Conservation (phyloP, 35 echinoderm and acorn worm genomes). For the Lytechinus variegatus region DNA sequence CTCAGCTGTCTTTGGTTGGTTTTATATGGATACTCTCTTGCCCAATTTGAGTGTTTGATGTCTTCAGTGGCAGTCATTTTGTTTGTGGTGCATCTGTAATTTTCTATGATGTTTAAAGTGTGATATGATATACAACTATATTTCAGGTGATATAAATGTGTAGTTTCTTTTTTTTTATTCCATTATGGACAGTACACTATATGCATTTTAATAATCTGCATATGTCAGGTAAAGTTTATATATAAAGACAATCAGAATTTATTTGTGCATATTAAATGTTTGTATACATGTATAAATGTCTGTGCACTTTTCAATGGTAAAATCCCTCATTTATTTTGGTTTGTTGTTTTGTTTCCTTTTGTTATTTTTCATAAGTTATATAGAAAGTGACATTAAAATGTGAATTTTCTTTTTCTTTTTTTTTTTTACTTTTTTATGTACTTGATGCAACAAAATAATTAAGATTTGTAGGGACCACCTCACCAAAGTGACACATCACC, state of each 20-base stretch:
- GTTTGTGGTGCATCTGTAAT: background rate
- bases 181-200: background rate
- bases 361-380: too few species aligned
- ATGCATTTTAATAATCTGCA: background rate
- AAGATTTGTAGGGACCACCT: too few species aligned
- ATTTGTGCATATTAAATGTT: background rate
- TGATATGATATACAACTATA: background rate
- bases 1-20: background rate
- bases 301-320: too few species aligned
- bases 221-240: background rate
- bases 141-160: background rate
- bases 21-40: background rate
- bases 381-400: too few species aligned
- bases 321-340: too few species aligned
- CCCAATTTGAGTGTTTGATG: background rate
- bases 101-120: background rate
- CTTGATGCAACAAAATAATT: too few species aligned
- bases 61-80: background rate
- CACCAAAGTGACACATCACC: too few species aligned
- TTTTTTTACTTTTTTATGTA: too few species aligned
- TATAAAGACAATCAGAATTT: background rate
- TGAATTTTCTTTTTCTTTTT: too few species aligned
- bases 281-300: background rate
- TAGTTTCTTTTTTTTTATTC: background rate
- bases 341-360: too few species aligned